phyloP scores from a whole-genome alignment of 1,140 invertebrate genomes.

The Amphibalanus amphitrite region DNA sequence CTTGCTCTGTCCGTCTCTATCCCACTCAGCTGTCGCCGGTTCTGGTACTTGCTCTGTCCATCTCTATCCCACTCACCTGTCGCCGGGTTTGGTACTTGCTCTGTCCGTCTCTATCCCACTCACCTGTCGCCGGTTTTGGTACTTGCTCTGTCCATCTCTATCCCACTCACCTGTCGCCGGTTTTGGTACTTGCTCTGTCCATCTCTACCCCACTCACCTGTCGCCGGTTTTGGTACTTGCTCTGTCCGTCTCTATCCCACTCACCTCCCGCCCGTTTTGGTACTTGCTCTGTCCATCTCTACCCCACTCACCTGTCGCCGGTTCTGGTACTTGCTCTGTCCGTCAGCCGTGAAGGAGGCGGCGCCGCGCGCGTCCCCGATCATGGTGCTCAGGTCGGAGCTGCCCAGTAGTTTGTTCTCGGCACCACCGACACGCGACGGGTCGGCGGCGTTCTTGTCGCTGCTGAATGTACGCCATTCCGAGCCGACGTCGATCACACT shows the following conservation, averaged over 20 bases:
- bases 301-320: conserved; percentile 47
- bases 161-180: not conserved
- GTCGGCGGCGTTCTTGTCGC: conserved; percentile 91
- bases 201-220: not conserved
- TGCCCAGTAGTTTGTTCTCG: conserved; percentile 87
- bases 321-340: conserved; percentile 84
- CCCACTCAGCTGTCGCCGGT: no score
- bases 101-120: no score
- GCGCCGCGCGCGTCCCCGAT: conserved; percentile 81
- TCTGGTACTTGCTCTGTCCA: no score
- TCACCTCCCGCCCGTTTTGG: conserved; percentile 42
- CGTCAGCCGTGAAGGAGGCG: conserved; percentile 65
- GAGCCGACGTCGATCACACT: conserved; percentile 99
- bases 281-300: not conserved
- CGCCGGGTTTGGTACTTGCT: no score
- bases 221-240: not conserved
- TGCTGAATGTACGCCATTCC: conserved; percentile 99
- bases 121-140: no score
- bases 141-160: not conserved
- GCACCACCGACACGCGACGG: conserved; percentile 96
- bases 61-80: no score
- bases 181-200: not conserved
- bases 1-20: no score
- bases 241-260: conserved; percentile 14
- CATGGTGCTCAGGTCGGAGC: conserved; percentile 91